Conservation (phyloP, 2,797 vertebrate species). For the Lepilemur ruficaudatus region DNA sequence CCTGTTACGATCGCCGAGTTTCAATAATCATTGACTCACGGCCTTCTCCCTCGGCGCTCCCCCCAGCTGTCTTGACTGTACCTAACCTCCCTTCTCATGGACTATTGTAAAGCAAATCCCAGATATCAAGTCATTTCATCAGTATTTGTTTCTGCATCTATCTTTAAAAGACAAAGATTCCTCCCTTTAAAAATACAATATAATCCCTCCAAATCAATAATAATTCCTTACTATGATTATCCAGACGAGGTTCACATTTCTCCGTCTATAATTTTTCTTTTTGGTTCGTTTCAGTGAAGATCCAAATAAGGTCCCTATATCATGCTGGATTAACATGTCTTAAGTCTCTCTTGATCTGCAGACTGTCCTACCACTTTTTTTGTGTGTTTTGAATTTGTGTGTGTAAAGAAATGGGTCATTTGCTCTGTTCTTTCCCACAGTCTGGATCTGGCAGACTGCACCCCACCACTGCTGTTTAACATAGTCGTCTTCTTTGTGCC, state of each 20-base stretch:
- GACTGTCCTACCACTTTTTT: background rate
- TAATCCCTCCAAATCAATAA: background rate
- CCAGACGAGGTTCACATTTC: background rate
- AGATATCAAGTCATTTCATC: background rate
- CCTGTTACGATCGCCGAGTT: background rate
- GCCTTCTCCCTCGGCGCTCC: rapidly evolving
- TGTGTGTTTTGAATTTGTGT: background rate
- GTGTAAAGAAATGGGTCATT: background rate
- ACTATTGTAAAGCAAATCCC: background rate
- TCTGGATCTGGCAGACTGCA: background rate
- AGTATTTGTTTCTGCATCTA: background rate
- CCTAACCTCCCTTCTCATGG: background rate
- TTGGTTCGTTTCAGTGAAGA: background rate
- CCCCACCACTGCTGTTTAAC: rapidly evolving
- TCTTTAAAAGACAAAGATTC: background rate
- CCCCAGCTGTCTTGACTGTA: background rate
- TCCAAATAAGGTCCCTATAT: background rate
- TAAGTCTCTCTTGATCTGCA: background rate
- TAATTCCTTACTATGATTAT: background rate
- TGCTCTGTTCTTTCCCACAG: background rate
- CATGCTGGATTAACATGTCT: background rate
- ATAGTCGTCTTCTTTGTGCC: background rate
- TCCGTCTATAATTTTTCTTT: background rate
- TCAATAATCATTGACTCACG: background rate
- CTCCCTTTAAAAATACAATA: background rate